Percentiles rank a stretch among this genome's conserved stretches.
Evolutionary conservation across 2,888 invertebrate species (phyloP).

Genomic region (Labia minor): DNA sequence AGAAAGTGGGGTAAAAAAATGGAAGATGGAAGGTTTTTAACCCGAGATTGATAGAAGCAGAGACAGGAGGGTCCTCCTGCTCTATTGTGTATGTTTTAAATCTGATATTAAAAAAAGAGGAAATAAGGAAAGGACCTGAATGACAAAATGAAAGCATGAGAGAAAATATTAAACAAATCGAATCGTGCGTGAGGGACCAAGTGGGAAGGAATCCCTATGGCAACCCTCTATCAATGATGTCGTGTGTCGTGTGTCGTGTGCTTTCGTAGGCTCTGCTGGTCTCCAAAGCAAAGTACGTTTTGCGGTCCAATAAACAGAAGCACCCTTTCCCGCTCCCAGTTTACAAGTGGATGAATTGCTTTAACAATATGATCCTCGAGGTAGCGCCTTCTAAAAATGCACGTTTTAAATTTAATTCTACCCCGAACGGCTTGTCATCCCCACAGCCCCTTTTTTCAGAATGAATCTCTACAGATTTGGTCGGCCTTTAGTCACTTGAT

Average conservation of each 20-base stretch:
- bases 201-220: neutral
- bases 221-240: neutral
- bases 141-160: neutral
- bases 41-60: neutral
- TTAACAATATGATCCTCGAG: constrained; percentile 13
- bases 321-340: neutral
- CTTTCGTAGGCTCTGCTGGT: neutral
- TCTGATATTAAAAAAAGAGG: constrained; percentile 4
- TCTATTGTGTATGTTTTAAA: neutral
- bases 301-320: neutral
- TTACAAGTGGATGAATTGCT: constrained; percentile 8
- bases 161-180: neutral
- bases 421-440: neutral
- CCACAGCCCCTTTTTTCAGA: neutral
- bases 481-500: neutral
- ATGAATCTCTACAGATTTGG: neutral
- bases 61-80: neutral
- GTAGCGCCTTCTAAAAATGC: constrained; percentile 7
- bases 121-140: neutral
- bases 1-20: too few relatives aligned
- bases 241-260: too few relatives aligned
- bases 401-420: neutral
- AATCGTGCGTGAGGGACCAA: too few relatives aligned
- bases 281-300: neutral
- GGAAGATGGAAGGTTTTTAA: too few relatives aligned